phyloP scores from a whole-genome alignment of 2,797 vertebrate genomes.

The Otolemur crassicaudatus region DNA sequence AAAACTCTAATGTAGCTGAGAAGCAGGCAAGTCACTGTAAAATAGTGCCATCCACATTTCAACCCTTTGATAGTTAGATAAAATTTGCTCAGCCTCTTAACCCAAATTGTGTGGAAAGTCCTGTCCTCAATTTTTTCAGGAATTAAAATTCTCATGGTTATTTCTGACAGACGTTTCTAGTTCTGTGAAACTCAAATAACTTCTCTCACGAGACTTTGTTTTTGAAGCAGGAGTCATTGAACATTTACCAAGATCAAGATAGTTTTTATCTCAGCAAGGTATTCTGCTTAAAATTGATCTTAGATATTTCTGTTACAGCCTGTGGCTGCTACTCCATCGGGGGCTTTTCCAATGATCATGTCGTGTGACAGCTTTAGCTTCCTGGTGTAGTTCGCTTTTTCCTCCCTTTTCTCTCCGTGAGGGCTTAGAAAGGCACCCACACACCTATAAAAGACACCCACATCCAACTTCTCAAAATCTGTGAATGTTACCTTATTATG shows the following conservation, averaged over 20 bases:
- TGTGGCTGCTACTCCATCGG: background rate
- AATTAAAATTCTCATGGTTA: slow-evolving; percentile 5
- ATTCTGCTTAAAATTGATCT: background rate
- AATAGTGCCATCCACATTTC: background rate
- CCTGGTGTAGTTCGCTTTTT: background rate
- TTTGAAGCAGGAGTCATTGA: background rate
- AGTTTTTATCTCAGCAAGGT: slow-evolving; percentile 33
- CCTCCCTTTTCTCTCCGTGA: background rate
- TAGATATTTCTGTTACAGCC: background rate
- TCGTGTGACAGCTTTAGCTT: background rate
- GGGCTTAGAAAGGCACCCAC: background rate
- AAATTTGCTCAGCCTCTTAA: background rate
- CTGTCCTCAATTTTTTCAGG: background rate
- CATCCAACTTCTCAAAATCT: background rate
- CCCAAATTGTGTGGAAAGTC: background rate
- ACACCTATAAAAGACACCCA: rapidly evolving
- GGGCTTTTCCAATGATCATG: background rate
- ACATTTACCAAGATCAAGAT: background rate
- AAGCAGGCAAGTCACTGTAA: background rate
- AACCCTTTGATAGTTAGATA: background rate
- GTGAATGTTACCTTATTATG: background rate
- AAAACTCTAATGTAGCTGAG: background rate
- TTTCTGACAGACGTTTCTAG: background rate
- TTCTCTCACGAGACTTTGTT: background rate
- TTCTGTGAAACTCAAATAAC: background rate